Evolutionary conservation across 1,140 invertebrate genomes (phyloP), one percentile per base, ranked within the genome.

Genomic region (Cotesia typhae): DNA sequence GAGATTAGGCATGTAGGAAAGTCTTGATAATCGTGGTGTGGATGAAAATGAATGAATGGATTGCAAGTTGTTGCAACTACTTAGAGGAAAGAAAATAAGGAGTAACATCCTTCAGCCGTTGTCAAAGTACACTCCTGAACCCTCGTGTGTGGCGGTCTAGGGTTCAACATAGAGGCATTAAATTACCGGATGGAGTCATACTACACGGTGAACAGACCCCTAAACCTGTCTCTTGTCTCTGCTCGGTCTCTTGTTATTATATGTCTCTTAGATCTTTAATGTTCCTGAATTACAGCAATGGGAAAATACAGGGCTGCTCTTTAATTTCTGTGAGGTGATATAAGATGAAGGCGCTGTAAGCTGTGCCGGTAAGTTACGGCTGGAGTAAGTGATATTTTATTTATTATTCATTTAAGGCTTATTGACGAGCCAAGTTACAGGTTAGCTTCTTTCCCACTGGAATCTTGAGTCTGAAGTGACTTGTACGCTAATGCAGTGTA

Each of bases 101-200:
- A 47, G 64, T n/a, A 51, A 66, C 64, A 66, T 66, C 38, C 38
- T 66, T 66, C 64, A 66, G 64, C 12, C 38, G 64, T 66, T 66
- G 64, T 66, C 64, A 66, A 66, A 66, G 64, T 47, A 20, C 38
- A 9, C 20, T 38, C 10, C n/a, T 66, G 64, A 66, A 66, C 64
- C 64, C 35, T 66, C 64, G 64, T 66, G 64, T 66, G 64, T 66
- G 64, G 64, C 47, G 64, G 64, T 10, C 60, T 28, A 28, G 28
- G 28, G 64, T 66, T 66, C 64, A 66, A 52, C 12, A 20, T 17
- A 52, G 36, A 51, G 64, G 64, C 64, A 66, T 66, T 66, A 66
- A 66, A 66, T 66, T 66, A 66, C 64, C 60, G 38, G 64, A 66
- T 52, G 64, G 38, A 66, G 47, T 66, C 64, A 41, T 52, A 63